Percentiles rank a stretch among this genome's conserved stretches.
These are phyloP conservation scores for Dicyrtomina minuta DNA, from an alignment of 2,888 invertebrate species.

Conservation along the genomic window DNA sequence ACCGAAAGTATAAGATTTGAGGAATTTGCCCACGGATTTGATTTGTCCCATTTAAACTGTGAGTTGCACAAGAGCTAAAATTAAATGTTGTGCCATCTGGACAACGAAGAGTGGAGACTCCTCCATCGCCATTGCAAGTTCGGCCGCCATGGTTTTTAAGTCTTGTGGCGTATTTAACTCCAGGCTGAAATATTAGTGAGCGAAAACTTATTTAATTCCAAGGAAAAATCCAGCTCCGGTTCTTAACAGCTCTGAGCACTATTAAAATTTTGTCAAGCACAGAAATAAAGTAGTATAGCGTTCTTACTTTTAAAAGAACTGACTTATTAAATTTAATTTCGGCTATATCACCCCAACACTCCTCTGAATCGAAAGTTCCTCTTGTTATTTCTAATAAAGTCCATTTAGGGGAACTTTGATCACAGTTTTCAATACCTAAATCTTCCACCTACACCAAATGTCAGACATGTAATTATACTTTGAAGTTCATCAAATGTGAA, in stretches of 20 bases:
- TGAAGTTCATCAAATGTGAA: too few species aligned
- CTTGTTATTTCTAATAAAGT: constrained; percentile 79
- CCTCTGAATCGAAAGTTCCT: constrained; percentile 80
- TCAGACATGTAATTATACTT: too few species aligned
- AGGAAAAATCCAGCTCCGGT: too few species aligned
- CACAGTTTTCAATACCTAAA: constrained; percentile 46
- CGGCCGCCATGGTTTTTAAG: constrained; percentile 86
- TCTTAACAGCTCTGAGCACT: too few species aligned
- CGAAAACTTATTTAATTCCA: constrained; percentile 21
- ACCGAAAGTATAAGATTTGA: constrained; percentile 84
- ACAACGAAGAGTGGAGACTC: constrained; percentile 81
- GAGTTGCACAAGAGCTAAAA: constrained; percentile 82
- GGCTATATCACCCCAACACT: constrained; percentile 77
- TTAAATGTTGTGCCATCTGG: constrained; percentile 89
- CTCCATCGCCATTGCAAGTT: constrained; percentile 93
- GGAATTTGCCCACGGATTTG: constrained; percentile 93
- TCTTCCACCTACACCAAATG: constrained; percentile 46
- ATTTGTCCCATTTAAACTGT: constrained; percentile 93
- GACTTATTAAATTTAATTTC: constrained; percentile 89
- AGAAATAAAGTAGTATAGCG: not conserved
- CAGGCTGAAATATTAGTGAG: constrained; percentile 35
- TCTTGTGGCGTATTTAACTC: constrained; percentile 82
- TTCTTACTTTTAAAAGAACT: constrained; percentile 73
- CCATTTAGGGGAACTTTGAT: constrained; percentile 65
- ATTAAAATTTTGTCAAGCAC: too few species aligned